Evolutionary conservation across 2,888 invertebrate species (phyloP).

Genomic region (Strigamia maritima): DNA sequence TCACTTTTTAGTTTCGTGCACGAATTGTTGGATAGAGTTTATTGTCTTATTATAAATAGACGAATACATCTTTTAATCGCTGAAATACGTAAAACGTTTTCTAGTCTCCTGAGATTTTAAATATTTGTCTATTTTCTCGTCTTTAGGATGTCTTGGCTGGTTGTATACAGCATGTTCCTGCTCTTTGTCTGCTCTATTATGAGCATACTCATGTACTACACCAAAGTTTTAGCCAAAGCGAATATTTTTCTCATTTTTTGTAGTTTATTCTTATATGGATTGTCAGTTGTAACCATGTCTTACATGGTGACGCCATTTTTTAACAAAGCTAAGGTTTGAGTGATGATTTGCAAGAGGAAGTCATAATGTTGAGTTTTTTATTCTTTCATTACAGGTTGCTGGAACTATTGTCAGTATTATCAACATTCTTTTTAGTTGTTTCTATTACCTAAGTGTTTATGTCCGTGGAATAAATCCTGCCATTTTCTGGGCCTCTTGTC

Average conservation of each 20-base stretch:
- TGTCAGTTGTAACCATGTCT: conserved; percentile 75
- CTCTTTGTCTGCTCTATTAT: conserved; percentile 63
- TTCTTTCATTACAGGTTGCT: conserved; percentile 35
- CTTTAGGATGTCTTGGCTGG: conserved; percentile 77
- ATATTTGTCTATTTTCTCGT: conserved; percentile 39
- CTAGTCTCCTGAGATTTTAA: not conserved
- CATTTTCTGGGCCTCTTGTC: conserved; percentile 72
- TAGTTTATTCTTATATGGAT: conserved; percentile 72
- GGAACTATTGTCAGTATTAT: conserved; percentile 39
- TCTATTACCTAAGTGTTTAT: conserved; percentile 78
- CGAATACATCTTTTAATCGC: too few species aligned
- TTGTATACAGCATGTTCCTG: conserved; percentile 71
- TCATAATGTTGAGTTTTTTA: not conserved
- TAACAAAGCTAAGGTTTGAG: conserved; percentile 69
- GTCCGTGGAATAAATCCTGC: conserved; percentile 66
- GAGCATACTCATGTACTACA: conserved; percentile 66
- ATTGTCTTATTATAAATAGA: too few species aligned
- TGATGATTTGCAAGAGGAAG: conserved; percentile 50
- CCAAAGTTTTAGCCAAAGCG: conserved; percentile 73
- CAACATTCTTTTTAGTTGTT: conserved; percentile 44
- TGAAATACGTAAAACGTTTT: too few species aligned
- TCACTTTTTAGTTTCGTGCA: too few species aligned
- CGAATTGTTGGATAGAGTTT: too few species aligned
- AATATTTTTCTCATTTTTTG: conserved; percentile 74
- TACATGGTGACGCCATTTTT: conserved; percentile 84